Evolutionary conservation across 2,888 invertebrate species (phyloP), one percentile per base, ranked within the genome.

Genomic region (Conops quadrifasciatus): DNA sequence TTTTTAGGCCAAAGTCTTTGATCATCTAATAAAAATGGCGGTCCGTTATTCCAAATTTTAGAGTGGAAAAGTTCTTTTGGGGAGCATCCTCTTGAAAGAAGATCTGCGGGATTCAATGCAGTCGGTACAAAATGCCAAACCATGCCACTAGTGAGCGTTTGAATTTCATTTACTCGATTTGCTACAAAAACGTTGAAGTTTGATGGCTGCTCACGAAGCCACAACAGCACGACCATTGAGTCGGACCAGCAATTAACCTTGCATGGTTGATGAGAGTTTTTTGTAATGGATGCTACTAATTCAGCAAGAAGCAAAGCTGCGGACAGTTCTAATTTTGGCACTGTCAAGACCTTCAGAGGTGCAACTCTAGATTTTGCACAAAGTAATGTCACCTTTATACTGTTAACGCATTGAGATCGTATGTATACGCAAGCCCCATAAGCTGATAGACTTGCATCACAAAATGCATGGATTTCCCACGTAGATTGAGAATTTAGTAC

Each of bases 91-190:
- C n/a, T n/a, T n/a, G n/a, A 63, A 49, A 72, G 49, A 64, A 67
- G 63, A 51, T 70, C 70, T n/a, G 64, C 67, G 16, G 70, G 70
- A 28, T 67, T 70, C 19, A 64, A n/a, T n/a, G 43, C 36, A 24
- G 62, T 72, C 3, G 71, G 72, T 30, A 69, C 65, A 62, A 72
- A 64, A 45, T 71, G 71, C 71, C 76, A 76, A 3, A 49, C 36
- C 71, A 71, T 71, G 24, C 59, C 53, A 47, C 15, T 58, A 30
- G 73, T 73, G 9, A 72, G 28, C 2, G 63, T 21, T n/a, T n/a
- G n/a, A 36, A 21, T 66, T 51, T 28, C 28, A 36, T 49, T 56
- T n/a, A 66, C 26, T n/a, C 66, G 51, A 30, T 66, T 66, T 30
- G 66, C 28, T 21, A 58, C 67, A 45, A 71, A 71, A 13, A 67